Conservation (phyloP, 2,888 invertebrate genomes). For the Zele albiditarsus region DNA sequence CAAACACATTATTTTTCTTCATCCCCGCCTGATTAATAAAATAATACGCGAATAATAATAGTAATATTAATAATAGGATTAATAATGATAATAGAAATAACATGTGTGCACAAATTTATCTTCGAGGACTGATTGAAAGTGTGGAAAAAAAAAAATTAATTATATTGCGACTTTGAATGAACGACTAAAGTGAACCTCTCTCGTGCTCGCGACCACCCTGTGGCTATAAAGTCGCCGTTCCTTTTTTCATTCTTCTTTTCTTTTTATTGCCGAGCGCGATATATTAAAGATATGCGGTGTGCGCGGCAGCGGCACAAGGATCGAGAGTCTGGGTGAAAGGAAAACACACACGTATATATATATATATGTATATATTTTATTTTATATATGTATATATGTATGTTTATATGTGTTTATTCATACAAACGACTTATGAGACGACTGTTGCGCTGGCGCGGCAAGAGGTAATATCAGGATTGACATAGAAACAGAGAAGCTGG, state of each 20-base stretch:
- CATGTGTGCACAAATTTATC: background rate
- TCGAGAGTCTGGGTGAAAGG: conserved; percentile 67
- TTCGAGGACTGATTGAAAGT: background rate
- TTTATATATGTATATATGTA: conserved; percentile 3
- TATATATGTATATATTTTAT: conserved; percentile 23
- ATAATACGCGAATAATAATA: background rate
- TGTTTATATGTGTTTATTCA: conserved; percentile 4
- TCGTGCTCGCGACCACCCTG: conserved; percentile 1
- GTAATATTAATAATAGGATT: background rate
- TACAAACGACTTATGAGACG: conserved; percentile 8
- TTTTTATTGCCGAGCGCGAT: conserved; percentile 2
- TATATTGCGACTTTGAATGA: conserved; percentile 11
- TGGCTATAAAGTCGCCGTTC: conserved; percentile 2
- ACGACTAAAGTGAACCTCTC: conserved; percentile 5
- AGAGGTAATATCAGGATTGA: conserved; percentile 32
- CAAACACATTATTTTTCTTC: background rate
- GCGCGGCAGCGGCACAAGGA: conserved; percentile 51
- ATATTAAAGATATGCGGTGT: conserved; percentile 6
- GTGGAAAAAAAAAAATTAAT: conserved; percentile 14
- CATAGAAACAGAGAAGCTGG: conserved; percentile 41
- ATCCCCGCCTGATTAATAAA: background rate
- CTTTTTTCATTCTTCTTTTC: background rate
- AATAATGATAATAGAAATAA: background rate
- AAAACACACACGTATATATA: conserved; percentile 61
- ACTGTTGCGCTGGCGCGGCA: conserved; percentile 19